Evolutionary conservation across 2,797 vertebrate genomes (phyloP).

Genomic region (Paramormyrops hopkinsi): DNA sequence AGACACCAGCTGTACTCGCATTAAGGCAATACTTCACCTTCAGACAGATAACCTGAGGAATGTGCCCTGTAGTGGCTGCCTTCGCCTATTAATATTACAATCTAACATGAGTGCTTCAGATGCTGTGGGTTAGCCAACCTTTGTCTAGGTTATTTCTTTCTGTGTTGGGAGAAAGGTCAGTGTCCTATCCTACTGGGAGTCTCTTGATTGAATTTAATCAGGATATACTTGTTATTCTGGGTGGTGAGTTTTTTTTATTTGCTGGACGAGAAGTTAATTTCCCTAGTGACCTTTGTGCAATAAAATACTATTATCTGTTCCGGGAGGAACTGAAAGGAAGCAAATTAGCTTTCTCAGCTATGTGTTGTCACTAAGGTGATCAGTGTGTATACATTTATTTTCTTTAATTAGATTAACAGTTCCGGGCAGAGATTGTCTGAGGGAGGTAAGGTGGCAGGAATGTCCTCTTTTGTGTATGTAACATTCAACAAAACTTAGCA

Average conservation of each 20-base stretch:
- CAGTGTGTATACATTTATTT: conserved; percentile 85
- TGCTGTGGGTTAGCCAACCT: conserved; percentile 38
- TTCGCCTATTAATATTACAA: conserved; percentile 54
- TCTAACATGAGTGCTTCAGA: conserved; percentile 48
- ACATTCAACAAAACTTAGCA: conserved; percentile 55
- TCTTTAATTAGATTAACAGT: conserved; percentile 75
- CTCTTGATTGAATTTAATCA: conserved; percentile 76
- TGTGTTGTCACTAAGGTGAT: conserved; percentile 71
- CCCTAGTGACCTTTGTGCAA: conserved; percentile 86
- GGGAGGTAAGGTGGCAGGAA: conserved; percentile 35
- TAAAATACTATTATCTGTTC: conserved; percentile 85
- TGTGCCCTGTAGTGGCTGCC: conserved; percentile 48
- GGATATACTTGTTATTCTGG: conserved; percentile 74
- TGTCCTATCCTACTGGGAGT: conserved; percentile 64
- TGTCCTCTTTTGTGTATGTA: conserved; percentile 54
- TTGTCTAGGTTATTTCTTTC: conserved; percentile 62
- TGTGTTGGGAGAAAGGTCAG: conserved; percentile 72
- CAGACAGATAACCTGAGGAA: conserved; percentile 51
- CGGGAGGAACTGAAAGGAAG: conserved; percentile 71
- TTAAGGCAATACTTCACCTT: conserved; percentile 47
- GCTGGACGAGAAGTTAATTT: conserved; percentile 89
- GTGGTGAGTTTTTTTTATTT: conserved; percentile 75
- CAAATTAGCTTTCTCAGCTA: conserved; percentile 80
- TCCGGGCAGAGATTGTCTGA: conserved; percentile 60
- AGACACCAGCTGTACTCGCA: conserved; percentile 44